These are phyloP conservation scores for Trichechus manatus DNA, from an alignment of 2,113 vertebrate species.

Conservation along the genomic window DNA sequence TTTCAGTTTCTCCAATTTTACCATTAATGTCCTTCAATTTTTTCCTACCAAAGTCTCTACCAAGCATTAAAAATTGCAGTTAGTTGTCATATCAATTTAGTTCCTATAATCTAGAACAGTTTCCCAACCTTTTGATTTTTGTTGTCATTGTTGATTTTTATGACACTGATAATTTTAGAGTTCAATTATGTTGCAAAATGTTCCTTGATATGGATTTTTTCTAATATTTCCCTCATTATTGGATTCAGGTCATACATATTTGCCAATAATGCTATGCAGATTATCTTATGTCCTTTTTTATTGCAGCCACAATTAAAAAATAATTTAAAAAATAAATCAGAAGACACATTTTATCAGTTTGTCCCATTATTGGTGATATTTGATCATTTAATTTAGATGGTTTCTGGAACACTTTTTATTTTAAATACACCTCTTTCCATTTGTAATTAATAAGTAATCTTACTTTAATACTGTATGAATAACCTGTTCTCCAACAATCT, in stretches of 20 bases:
- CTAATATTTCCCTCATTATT: neutral
- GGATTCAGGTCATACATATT: neutral
- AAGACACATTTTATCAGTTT: neutral
- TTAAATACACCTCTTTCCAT: neutral
- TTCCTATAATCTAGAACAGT: neutral
- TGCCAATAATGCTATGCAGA: neutral
- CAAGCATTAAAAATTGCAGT: neutral
- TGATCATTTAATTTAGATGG: neutral
- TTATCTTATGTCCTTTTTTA: neutral
- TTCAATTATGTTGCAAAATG: neutral
- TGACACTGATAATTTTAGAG: neutral
- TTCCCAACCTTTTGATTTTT: neutral
- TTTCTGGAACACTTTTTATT: neutral
- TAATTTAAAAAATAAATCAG: neutral
- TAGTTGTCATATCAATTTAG: neutral
- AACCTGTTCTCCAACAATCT: neutral
- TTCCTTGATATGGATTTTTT: neutral
- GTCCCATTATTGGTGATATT: neutral
- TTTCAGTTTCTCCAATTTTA: neutral
- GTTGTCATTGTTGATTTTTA: neutral
- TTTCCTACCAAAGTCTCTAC: neutral
- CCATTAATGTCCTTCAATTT: neutral
- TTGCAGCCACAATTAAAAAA: neutral
- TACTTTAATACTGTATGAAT: neutral
- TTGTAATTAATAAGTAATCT: neutral